Conservation (phyloP, 2,888 invertebrate species). For the Lasioglossum villosulum region DNA sequence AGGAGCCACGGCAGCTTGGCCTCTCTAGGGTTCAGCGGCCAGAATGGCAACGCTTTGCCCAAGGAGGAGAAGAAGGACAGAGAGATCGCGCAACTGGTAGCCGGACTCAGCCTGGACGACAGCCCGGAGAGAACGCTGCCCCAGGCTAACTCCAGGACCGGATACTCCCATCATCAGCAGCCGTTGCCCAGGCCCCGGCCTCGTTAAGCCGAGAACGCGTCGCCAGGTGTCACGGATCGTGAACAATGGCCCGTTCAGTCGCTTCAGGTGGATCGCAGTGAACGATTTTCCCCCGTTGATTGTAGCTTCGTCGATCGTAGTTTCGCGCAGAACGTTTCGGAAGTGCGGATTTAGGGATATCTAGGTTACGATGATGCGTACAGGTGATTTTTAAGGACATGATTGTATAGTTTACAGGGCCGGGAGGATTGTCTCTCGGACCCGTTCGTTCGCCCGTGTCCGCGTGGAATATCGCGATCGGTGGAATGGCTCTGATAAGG, state of each 20-base stretch:
- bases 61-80: slow-evolving; percentile 91
- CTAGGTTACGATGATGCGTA: background rate
- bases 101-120: slow-evolving; percentile 94
- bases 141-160: slow-evolving; percentile 86
- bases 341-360: background rate
- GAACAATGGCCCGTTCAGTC: background rate
- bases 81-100: slow-evolving; percentile 96
- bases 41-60: slow-evolving; percentile 86
- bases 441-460: slow-evolving; percentile 27
- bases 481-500: slow-evolving; percentile 25
- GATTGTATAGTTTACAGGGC: background rate
- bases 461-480: slow-evolving; percentile 61
- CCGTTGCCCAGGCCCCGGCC: slow-evolving; percentile 83
- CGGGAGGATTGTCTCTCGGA: background rate
- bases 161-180: slow-evolving; percentile 72
- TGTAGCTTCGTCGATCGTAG: background rate
- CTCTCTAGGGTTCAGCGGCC: slow-evolving; percentile 94
- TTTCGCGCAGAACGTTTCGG: background rate
- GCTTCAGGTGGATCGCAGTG: background rate
- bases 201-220: slow-evolving; percentile 69
- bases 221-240: background rate
- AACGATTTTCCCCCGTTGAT: background rate
- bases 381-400: background rate
- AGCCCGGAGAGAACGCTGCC: slow-evolving; percentile 89
- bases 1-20: slow-evolving; percentile 96